Evolutionary conservation across 2,113 vertebrate genomes (phyloP).

Genomic region (Cromileptes altivelis): DNA sequence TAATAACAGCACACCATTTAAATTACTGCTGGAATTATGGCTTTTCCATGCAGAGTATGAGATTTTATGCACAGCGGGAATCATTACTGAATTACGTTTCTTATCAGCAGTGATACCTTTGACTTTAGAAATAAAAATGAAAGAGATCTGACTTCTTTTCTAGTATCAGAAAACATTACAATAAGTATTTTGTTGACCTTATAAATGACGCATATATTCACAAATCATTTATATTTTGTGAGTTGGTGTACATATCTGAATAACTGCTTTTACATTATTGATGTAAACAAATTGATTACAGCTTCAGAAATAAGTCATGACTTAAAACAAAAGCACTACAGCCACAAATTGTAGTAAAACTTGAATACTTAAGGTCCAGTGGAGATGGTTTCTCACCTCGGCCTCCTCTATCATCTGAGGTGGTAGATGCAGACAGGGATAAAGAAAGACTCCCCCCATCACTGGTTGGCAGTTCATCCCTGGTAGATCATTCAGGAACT

Average conservation of each 20-base stretch:
- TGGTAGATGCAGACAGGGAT: constrained; percentile 57
- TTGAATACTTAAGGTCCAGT: not conserved
- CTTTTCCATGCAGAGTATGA: not conserved
- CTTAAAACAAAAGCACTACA: not conserved
- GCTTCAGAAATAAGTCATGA: not conserved
- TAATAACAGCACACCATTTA: not conserved
- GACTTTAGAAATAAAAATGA: not conserved
- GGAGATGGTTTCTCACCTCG: constrained; percentile 31
- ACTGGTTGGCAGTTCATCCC: constrained; percentile 64
- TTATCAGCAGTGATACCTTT: not conserved
- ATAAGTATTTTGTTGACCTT: not conserved
- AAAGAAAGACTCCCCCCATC: constrained; percentile 59
- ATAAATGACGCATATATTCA: too few relatives aligned
- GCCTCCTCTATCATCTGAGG: constrained; percentile 36
- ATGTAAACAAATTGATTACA: not conserved
- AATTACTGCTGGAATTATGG: not conserved
- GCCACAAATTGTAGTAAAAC: not conserved
- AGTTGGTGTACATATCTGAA: too few relatives aligned
- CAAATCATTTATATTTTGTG: not conserved
- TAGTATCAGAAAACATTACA: not conserved
- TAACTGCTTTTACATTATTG: not conserved
- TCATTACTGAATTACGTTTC: not conserved
- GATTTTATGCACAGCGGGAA: not conserved
- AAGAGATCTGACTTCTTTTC: not conserved
- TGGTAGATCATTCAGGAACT: constrained; percentile 59